These are phyloP conservation scores for Corythucha ciliata DNA, from an alignment of 2,888 invertebrate species.

Conservation along the genomic window DNA sequence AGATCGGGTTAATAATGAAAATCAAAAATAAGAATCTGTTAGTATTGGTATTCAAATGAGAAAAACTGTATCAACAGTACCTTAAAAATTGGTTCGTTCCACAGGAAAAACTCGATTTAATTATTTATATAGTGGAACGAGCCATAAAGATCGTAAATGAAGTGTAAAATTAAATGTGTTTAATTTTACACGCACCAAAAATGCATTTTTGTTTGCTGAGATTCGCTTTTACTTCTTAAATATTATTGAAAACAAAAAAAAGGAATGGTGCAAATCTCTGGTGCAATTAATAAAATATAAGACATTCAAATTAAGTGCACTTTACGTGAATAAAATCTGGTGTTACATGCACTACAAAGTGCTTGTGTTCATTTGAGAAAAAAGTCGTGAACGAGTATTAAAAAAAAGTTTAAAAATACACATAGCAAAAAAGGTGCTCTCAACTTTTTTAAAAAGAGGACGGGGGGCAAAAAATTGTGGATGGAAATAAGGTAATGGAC, in stretches of 20 bases:
- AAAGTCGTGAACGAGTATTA: slow-evolving; percentile 31
- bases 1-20: slow-evolving; percentile 20
- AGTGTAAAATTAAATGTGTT: slow-evolving; percentile 4
- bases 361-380: too few relatives aligned
- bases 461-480: slow-evolving; percentile 10
- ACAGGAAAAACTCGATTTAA: not conserved
- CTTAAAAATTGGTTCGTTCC: not conserved
- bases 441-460: slow-evolving; percentile 16
- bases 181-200: not conserved
- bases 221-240: not conserved
- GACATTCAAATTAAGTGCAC: slow-evolving; percentile 29
- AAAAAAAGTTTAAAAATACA: slow-evolving; percentile 35
- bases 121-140: slow-evolving; percentile 1
- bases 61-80: too few relatives aligned
- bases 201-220: not conserved
- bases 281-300: slow-evolving; percentile 16
- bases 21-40: slow-evolving; percentile 18
- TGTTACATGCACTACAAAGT: slow-evolving; percentile 35
- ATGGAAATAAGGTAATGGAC: not conserved
- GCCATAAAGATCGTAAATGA: not conserved
- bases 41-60: slow-evolving; percentile 35
- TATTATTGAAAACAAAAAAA: slow-evolving; percentile 18
- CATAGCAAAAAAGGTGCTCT: slow-evolving; percentile 30
- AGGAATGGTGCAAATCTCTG: slow-evolving; percentile 26
- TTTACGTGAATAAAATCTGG: slow-evolving; percentile 27